phyloP scores from a whole-genome alignment of 2,113 vertebrate genomes.

The Corapipo altera region DNA sequence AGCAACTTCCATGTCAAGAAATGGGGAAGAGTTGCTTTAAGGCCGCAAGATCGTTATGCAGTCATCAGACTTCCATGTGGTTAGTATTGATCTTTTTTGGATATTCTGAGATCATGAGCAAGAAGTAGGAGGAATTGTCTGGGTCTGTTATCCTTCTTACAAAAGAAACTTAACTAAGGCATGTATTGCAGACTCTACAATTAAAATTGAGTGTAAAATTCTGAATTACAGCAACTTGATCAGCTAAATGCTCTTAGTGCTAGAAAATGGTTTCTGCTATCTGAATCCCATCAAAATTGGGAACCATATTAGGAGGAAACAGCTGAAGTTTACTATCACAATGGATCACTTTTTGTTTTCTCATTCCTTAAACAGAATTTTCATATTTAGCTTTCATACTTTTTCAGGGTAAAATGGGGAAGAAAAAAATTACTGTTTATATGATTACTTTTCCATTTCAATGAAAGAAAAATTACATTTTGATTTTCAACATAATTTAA shows the following conservation, averaged over 20 bases:
- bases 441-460: background rate
- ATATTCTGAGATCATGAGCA: background rate
- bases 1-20: background rate
- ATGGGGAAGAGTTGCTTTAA: background rate
- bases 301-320: background rate
- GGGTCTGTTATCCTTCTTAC: background rate
- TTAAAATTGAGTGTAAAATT: slow-evolving; percentile 18
- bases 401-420: background rate
- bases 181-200: background rate
- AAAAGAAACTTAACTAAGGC: background rate
- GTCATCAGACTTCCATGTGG: background rate
- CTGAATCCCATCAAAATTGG: background rate
- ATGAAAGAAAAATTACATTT: background rate
- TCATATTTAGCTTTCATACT: background rate
- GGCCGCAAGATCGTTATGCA: background rate
- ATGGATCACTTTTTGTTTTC: background rate
- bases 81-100: background rate
- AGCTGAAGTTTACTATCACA: background rate
- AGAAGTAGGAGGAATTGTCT: background rate
- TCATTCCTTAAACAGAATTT: background rate
- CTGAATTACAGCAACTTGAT: background rate
- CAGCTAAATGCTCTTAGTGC: background rate
- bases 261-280: background rate
- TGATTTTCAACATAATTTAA: background rate
- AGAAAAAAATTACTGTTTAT: background rate